A percentile compares a stretch with the other conserved stretches of the same genome.
phyloP scores from a whole-genome alignment of 2,888 invertebrate species.

The Oligia fasciuncula region DNA sequence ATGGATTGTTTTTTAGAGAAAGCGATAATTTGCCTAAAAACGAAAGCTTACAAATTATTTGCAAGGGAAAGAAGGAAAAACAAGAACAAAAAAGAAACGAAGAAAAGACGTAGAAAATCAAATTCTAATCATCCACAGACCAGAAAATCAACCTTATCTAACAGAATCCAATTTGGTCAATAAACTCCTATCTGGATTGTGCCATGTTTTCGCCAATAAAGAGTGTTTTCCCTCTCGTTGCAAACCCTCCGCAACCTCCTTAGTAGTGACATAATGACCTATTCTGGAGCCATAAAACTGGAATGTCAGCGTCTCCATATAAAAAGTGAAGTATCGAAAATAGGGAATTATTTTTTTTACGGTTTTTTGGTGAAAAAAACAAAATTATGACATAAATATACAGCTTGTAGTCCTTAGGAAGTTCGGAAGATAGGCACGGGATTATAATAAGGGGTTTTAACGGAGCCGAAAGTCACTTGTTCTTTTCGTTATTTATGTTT shows the following conservation, averaged over 20 bases:
- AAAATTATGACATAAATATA: slow-evolving; percentile 6
- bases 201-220: slow-evolving; percentile 13
- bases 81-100: background rate
- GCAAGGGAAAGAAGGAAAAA: background rate
- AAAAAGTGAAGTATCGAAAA: slow-evolving; percentile 44
- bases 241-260: slow-evolving; percentile 27
- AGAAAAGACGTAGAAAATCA: background rate
- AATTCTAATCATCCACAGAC: slow-evolving; percentile 12
- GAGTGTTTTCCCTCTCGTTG: slow-evolving; percentile 22
- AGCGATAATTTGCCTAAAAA: background rate
- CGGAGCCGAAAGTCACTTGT: background rate
- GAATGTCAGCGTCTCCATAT: slow-evolving; percentile 33
- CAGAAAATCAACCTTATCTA: slow-evolving; percentile 11
- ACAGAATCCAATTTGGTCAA: slow-evolving; percentile 27
- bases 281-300: slow-evolving; percentile 52
- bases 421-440: background rate
- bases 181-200: slow-evolving; percentile 30
- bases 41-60: background rate
- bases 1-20: background rate
- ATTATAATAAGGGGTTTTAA: background rate
- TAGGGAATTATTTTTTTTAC: slow-evolving; percentile 20
- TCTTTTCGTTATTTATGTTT: fast-evolving
- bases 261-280: slow-evolving; percentile 53
- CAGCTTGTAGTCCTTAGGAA: background rate
- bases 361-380: background rate